These are phyloP conservation scores for Onychomys torridus DNA, from an alignment of 2,797 vertebrate genomes.

Conservation along the genomic window DNA sequence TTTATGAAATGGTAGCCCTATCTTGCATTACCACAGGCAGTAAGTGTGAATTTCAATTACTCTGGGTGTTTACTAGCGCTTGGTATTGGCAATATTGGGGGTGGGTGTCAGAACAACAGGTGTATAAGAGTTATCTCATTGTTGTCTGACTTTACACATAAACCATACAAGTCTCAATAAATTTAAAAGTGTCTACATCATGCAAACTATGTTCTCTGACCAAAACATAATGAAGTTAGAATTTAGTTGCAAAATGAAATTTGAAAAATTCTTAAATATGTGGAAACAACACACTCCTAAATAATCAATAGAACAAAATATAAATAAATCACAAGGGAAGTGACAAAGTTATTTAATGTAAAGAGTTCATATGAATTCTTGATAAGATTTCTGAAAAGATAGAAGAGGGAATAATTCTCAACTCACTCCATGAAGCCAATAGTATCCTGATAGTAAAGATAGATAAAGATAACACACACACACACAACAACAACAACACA, in stretches of 20 bases:
- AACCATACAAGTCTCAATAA: not conserved
- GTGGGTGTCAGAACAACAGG: not conserved
- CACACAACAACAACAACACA: no score
- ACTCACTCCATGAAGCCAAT: not conserved
- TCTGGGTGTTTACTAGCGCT: not conserved
- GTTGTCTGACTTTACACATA: not conserved
- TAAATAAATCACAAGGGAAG: not conserved
- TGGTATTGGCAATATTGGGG: not conserved
- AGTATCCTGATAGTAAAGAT: not conserved
- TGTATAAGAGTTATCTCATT: not conserved
- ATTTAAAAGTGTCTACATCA: not conserved
- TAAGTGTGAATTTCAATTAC: not conserved
- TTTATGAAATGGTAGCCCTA: not conserved
- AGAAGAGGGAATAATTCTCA: not conserved
- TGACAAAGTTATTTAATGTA: not conserved
- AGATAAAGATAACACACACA: not conserved
- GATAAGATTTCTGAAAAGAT: not conserved
- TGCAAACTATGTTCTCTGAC: not conserved
- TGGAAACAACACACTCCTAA: not conserved
- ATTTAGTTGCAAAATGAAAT: not conserved
- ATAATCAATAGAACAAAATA: not conserved
- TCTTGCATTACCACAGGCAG: not conserved
- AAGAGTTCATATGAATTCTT: not conserved
- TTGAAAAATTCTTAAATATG: not conserved
- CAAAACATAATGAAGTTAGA: not conserved